phyloP scores from a whole-genome alignment of 2,113 vertebrate species.

The Mellivora capensis region DNA sequence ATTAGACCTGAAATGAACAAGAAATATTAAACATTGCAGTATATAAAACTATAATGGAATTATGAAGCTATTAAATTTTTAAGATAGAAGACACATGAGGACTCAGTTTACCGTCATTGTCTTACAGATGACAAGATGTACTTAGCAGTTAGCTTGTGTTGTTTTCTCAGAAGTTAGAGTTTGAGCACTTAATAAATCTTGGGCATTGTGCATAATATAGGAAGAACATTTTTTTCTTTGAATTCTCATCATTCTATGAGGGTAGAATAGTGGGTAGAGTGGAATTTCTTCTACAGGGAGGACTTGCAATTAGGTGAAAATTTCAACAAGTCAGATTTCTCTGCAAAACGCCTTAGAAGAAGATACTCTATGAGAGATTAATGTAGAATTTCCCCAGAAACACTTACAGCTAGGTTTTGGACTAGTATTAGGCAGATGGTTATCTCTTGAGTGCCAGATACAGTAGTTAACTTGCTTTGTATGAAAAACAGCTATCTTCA shows the following conservation, averaged over 20 bases:
- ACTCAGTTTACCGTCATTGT: not conserved
- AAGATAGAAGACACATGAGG: not conserved
- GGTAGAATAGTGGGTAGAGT: not conserved
- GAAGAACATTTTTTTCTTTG: not conserved
- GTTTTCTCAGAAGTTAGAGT: not conserved
- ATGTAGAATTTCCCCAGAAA: not conserved
- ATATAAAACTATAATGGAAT: not conserved
- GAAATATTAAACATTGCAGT: not conserved
- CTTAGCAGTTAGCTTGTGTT: not conserved
- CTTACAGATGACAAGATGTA: not conserved
- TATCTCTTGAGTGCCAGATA: not conserved
- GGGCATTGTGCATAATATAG: not conserved
- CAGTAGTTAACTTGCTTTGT: not conserved
- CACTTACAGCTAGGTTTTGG: not conserved
- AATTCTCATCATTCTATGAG: not conserved
- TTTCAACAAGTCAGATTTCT: constrained; percentile 16
- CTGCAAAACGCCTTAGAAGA: not conserved
- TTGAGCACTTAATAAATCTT: not conserved
- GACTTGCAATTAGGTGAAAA: not conserved
- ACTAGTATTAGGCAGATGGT: not conserved
- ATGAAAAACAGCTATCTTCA: not conserved
- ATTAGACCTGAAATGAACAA: not conserved
- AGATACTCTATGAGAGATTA: not conserved
- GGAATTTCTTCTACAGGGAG: not conserved
- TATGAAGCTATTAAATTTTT: not conserved